Evolutionary conservation across 2,888 invertebrate genomes (phyloP).

Genomic region (Leptura quadrifasciata): DNA sequence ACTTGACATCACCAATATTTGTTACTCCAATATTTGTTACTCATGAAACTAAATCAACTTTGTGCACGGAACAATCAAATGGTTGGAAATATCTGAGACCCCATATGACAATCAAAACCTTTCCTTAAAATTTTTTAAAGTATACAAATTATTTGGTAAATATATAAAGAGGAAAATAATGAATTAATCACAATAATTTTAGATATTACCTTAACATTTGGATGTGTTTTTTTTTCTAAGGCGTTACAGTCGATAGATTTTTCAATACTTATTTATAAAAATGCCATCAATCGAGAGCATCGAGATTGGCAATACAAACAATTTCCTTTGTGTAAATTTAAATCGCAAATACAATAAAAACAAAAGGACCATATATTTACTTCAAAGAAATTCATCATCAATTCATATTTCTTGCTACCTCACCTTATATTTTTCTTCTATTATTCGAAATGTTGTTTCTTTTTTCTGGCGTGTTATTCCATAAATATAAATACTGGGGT

Average conservation of each 20-base stretch:
- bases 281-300: background rate
- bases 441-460: constrained; percentile 10
- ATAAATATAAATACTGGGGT: background rate
- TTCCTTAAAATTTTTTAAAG: too few species aligned
- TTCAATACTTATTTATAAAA: background rate
- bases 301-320: constrained; percentile 2
- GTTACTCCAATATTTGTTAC: too few species aligned
- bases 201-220: too few species aligned
- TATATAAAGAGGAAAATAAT: too few species aligned
- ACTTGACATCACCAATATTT: too few species aligned
- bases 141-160: too few species aligned
- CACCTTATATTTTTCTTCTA: constrained; percentile 1
- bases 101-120: too few species aligned
- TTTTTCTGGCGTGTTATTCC: background rate
- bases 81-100: too few species aligned
- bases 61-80: too few species aligned
- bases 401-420: background rate
- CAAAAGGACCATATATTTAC: background rate
- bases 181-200: too few species aligned
- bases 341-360: background rate
- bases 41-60: too few species aligned
- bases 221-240: too few species aligned
- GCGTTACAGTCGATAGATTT: background rate
- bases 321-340: background rate
- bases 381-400: background rate